Evolutionary conservation across 2,888 invertebrate species (phyloP), one percentile per base, ranked within the genome.

Genomic region (Drosophila aldrichi): DNA sequence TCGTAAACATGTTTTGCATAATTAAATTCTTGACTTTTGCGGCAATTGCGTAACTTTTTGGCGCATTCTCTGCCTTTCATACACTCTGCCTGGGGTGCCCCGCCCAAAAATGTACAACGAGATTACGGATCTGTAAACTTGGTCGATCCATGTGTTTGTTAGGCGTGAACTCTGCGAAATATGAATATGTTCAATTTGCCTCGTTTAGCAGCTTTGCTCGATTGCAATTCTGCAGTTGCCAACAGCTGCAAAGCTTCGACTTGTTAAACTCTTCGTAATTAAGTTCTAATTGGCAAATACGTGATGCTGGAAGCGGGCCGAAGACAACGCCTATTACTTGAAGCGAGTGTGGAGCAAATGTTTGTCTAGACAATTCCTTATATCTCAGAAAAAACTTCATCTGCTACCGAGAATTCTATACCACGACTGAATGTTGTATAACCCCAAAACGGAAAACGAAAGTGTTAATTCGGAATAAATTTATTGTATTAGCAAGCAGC

Each of bases 221-320:
- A 25, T 58, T 79, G 81, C 72, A 81, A 52, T 69, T 70, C 55
- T 79, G 77, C 77, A 79, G 55, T 61, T 66, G 64, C 61, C 63
- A 49, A 57, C 49, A 63, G 25, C 44, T 38, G 36, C 25, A 46
- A 29, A 70, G 48, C 70, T 65, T 56, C 38, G 22, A 65, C 62
- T 51, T 71, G 82, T 73, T 84, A 80, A 82, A 44, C 73, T 71
- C 56, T 64, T 65, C 57, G 64, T 74, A 80, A 82, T 72, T 34
- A 54, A 67, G 57, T 66, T 76, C 80, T 84, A 84, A 84, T 81
- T 88, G 74, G 61, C 70, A 82, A 82, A 81, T 54, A 87, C 25
- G 34, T 34, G 60, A 41, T 44, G 52, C n/a, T 48, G 25, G 46
- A 36, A 32, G 36, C 55, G 52, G n/a, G 14, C 6, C 29, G 18